Conservation (phyloP, 1,140 invertebrate species). For the Argopecten irradians region DNA sequence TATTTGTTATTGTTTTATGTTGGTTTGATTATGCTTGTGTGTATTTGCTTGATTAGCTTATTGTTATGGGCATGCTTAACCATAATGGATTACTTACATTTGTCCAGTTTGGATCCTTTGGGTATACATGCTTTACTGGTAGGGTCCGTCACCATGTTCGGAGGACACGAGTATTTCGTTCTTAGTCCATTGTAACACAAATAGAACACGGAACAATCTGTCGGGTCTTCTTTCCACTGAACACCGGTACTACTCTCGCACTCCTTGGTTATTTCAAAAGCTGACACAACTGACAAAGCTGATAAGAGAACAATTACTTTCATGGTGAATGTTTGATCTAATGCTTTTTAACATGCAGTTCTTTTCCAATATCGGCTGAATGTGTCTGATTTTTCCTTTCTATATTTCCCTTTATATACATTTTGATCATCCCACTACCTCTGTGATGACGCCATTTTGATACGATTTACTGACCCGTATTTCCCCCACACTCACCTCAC, state of each 20-base stretch:
- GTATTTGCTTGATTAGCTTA: background rate
- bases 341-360: too few relatives aligned
- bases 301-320: background rate
- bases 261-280: background rate
- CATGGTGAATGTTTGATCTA: too few relatives aligned
- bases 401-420: too few relatives aligned
- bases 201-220: constrained; percentile 47
- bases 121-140: constrained; percentile 40
- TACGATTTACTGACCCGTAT: too few relatives aligned
- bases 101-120: constrained; percentile 42
- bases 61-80: too few relatives aligned
- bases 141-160: constrained; percentile 29
- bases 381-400: too few relatives aligned
- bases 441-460: too few relatives aligned
- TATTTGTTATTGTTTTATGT: too few relatives aligned
- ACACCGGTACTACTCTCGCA: background rate
- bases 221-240: constrained; percentile 34
- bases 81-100: constrained; percentile 33
- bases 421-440: too few relatives aligned
- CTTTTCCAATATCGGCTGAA: too few relatives aligned
- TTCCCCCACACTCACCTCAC: too few relatives aligned
- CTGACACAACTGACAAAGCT: background rate
- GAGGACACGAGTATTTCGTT: constrained; percentile 37
- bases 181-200: constrained; percentile 39
- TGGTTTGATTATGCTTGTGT: background rate